These are phyloP conservation scores for Enteromius fasciolatus DNA, from an alignment of 2,797 vertebrate species.

Conservation along the genomic window DNA sequence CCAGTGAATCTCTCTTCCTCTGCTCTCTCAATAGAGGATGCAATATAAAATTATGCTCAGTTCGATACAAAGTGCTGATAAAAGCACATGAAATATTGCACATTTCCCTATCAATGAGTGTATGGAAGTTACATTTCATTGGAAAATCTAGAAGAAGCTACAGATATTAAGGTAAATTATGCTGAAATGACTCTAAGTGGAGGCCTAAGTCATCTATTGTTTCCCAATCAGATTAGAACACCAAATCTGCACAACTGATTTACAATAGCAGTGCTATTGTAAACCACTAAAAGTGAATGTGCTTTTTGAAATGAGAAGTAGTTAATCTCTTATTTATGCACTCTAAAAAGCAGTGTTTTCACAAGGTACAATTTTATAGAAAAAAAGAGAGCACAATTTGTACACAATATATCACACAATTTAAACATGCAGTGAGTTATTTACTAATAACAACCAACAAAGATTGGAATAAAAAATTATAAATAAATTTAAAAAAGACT, in stretches of 20 bases:
- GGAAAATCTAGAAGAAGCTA: not conserved
- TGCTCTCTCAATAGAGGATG: conserved; percentile 71
- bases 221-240: not conserved
- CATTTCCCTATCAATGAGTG: conserved; percentile 22
- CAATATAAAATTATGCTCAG: conserved; percentile 76
- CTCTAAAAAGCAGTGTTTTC: not conserved
- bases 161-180: not conserved
- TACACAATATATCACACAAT: not conserved
- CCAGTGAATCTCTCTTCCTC: conserved; percentile 77
- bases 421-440: not conserved
- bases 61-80: conserved; percentile 52
- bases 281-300: not conserved
- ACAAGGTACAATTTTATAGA: too few species aligned
- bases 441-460: not conserved
- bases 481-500: too few species aligned
- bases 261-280: not conserved
- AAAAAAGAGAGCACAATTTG: too few species aligned
- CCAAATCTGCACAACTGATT: not conserved
- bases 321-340: not conserved
- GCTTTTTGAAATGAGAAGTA: not conserved
- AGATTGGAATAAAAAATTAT: not conserved
- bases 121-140: not conserved
- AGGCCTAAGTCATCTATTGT: not conserved
- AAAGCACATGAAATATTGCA: conserved; percentile 12
- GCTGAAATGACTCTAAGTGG: not conserved